Conservation (phyloP, 2,888 invertebrate species). For the Philereme transversata region DNA sequence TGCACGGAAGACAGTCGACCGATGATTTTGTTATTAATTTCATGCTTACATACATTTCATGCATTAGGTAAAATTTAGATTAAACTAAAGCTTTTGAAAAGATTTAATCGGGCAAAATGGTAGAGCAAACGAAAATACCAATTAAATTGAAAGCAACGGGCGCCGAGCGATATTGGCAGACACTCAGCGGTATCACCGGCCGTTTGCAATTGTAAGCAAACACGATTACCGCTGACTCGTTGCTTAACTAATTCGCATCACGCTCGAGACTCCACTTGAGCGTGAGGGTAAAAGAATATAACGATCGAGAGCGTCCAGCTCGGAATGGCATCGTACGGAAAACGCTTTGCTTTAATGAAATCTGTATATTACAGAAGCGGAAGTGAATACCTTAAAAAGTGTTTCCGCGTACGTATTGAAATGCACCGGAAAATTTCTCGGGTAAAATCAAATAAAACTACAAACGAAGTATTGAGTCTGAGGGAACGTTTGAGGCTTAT, state of each 20-base stretch:
- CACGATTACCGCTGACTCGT: constrained; percentile 65
- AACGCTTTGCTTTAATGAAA: constrained; percentile 66
- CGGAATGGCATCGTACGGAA: constrained; percentile 51
- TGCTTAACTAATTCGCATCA: constrained; percentile 74
- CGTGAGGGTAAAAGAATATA: constrained; percentile 56
- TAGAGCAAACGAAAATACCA: constrained; percentile 55
- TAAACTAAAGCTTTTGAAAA: constrained; percentile 28
- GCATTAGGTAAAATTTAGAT: constrained; percentile 4
- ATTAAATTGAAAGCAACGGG: constrained; percentile 62
- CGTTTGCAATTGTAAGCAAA: constrained; percentile 75
- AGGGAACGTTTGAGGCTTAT: constrained; percentile 53
- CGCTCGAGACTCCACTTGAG: constrained; percentile 59
- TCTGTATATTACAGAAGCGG: constrained; percentile 62
- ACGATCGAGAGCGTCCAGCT: constrained; percentile 50
- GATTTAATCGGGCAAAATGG: constrained; percentile 43
- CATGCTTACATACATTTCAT: constrained; percentile 1
- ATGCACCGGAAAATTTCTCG: constrained; percentile 50
- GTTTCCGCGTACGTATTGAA: constrained; percentile 64
- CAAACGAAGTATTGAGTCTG: constrained; percentile 62
- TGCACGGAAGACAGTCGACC: not conserved
- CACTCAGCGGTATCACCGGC: constrained; percentile 61
- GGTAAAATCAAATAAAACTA: constrained; percentile 67
- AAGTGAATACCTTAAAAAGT: constrained; percentile 58
- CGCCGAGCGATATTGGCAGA: constrained; percentile 65
- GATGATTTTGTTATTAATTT: constrained; percentile 4